These are phyloP conservation scores for Aspidiotus rigidus DNA, from an alignment of 2,888 invertebrate species.

Conservation along the genomic window DNA sequence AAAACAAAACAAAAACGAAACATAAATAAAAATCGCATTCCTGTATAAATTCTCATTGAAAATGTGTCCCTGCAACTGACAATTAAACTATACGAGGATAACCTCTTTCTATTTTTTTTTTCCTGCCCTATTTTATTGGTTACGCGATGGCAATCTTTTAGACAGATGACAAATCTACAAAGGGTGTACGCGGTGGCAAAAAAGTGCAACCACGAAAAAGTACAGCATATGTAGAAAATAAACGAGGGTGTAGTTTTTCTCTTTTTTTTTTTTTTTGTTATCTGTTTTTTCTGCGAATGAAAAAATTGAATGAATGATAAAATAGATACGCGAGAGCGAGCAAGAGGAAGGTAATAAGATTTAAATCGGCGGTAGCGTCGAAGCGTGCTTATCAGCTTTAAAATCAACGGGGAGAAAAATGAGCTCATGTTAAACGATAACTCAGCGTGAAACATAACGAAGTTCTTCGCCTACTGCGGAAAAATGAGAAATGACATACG, in stretches of 20 bases:
- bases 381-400: conserved; percentile 26
- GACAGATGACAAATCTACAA: not conserved
- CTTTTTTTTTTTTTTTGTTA: not conserved
- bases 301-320: not conserved
- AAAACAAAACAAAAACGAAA: no score
- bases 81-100: no score
- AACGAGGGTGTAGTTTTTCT: not conserved
- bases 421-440: conserved; percentile 31
- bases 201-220: not conserved
- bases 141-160: not conserved
- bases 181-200: not conserved
- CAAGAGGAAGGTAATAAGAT: conserved; percentile 25
- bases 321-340: not conserved
- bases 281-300: not conserved
- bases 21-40: no score
- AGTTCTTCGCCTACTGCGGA: conserved; percentile 20
- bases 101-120: no score
- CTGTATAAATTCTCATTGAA: no score
- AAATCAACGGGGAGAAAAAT: conserved; percentile 31
- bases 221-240: not conserved
- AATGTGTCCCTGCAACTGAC: no score
- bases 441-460: conserved; percentile 28
- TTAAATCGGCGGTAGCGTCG: conserved; percentile 27
- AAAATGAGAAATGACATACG: conserved; percentile 32
- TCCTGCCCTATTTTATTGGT: no score